Conservation (phyloP, 2,888 invertebrate genomes). For the Harpagoxenus sublaevis region DNA sequence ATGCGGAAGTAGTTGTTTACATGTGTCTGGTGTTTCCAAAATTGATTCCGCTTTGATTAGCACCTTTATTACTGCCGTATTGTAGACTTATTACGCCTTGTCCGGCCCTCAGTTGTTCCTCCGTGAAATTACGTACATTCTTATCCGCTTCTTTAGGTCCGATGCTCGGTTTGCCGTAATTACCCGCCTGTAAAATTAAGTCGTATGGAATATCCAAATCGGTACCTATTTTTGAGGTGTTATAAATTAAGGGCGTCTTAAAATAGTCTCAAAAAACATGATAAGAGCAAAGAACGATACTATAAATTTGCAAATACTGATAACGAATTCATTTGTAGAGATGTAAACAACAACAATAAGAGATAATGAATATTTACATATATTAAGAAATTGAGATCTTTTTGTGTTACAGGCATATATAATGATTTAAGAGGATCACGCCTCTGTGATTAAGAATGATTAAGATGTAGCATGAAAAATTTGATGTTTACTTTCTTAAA, state of each 20-base stretch:
- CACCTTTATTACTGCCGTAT: slow-evolving; percentile 99
- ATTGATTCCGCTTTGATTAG: slow-evolving; percentile 98
- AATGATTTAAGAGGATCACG: neutral
- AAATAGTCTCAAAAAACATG: neutral
- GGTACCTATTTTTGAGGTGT: neutral
- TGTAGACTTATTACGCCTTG: slow-evolving; percentile 97
- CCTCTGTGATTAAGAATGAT: neutral
- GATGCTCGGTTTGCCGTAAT: slow-evolving; percentile 94
- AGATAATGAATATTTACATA: neutral
- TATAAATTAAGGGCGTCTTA: neutral
- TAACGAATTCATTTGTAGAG: neutral
- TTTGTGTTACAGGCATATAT: neutral
- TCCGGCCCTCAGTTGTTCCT: slow-evolving; percentile 97
- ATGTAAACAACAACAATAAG: neutral
- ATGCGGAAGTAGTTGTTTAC: slow-evolving; percentile 88
- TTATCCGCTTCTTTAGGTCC: slow-evolving; percentile 99
- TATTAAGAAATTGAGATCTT: neutral
- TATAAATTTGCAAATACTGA: neutral
- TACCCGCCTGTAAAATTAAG: slow-evolving; percentile 88
- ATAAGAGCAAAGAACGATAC: neutral
- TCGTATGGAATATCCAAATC: neutral
- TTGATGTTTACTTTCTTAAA: neutral
- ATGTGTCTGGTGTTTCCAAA: slow-evolving; percentile 99
- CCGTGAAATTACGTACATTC: slow-evolving; percentile 96
- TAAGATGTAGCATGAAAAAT: neutral